Evolutionary conservation across 1,140 invertebrate species (phyloP).

Genomic region (Matsumurasca onukii): DNA sequence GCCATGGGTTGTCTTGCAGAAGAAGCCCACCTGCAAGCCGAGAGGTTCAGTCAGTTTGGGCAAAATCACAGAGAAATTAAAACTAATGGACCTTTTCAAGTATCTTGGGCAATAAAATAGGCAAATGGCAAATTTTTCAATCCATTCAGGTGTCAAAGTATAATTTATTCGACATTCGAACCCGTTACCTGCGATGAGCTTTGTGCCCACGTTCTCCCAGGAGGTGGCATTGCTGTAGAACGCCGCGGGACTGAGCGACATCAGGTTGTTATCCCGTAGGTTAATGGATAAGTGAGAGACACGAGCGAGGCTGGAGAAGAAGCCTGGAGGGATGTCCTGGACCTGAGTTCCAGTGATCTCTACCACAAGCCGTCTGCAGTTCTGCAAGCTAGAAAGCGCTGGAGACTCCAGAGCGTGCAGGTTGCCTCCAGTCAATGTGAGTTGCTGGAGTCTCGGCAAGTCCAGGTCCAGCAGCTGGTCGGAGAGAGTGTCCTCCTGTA

Average conservation of each 20-base stretch:
- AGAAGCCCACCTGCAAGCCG: conserved; percentile 81
- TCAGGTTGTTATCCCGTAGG: conserved; percentile 77
- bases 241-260: conserved; percentile 76
- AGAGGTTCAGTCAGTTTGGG: too few relatives aligned
- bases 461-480: conserved; percentile 46
- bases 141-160: too few relatives aligned
- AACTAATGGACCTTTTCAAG: too few relatives aligned
- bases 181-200: conserved; percentile 77
- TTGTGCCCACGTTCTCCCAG: conserved; percentile 83
- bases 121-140: too few relatives aligned
- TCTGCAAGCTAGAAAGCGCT: conserved; percentile 62
- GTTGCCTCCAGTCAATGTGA: conserved; percentile 73
- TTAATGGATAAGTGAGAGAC: conserved; percentile 74
- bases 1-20: conserved; percentile 78
- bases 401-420: conserved; percentile 66
- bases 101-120: too few relatives aligned
- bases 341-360: conserved; percentile 74
- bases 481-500: conserved; percentile 55
- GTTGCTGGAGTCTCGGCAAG: conserved; percentile 71
- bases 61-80: too few relatives aligned
- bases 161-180: too few relatives aligned
- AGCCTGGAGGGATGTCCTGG: conserved; percentile 71
- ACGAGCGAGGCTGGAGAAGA: conserved; percentile 72
- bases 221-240: conserved; percentile 82
- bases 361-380: conserved; percentile 65